These are phyloP conservation scores for Chlamydotis undulata DNA, from an alignment of 2,113 vertebrate genomes.

Conservation along the genomic window DNA sequence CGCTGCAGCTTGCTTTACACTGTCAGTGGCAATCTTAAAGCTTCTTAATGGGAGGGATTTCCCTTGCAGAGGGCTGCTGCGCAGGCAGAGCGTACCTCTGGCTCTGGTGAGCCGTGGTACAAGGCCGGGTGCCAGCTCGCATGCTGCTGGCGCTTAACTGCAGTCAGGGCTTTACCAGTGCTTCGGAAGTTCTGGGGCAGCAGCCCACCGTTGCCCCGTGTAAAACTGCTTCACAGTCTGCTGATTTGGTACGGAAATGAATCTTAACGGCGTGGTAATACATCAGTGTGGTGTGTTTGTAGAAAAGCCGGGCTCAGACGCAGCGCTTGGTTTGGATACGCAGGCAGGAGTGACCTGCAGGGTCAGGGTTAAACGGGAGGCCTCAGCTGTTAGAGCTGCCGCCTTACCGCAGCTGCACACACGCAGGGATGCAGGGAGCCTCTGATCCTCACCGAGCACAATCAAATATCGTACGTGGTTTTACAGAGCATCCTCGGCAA, in stretches of 20 bases:
- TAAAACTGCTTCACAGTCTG: background rate
- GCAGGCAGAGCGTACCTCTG: background rate
- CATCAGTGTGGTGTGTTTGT: fast-evolving
- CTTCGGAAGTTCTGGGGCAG: background rate
- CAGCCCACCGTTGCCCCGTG: fast-evolving
- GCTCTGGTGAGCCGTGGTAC: background rate
- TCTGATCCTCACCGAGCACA: background rate
- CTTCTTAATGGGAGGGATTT: background rate
- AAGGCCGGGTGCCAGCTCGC: background rate
- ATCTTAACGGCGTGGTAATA: background rate
- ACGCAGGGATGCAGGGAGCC: fast-evolving
- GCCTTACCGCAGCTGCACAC: fast-evolving
- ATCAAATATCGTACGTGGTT: fast-evolving
- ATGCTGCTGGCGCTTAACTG: background rate
- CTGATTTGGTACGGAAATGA: background rate
- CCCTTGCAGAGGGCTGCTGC: background rate
- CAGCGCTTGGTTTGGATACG: background rate
- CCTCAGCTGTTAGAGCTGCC: background rate
- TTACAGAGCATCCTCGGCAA: background rate
- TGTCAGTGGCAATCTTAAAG: background rate
- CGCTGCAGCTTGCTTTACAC: background rate
- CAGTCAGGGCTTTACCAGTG: background rate
- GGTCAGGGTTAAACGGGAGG: background rate
- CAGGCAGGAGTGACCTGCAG: background rate
- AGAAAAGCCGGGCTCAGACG: background rate